Evolutionary conservation across 1,140 invertebrate genomes (phyloP), one percentile per base, ranked within the genome.

Genomic region (Idris sp.): DNA sequence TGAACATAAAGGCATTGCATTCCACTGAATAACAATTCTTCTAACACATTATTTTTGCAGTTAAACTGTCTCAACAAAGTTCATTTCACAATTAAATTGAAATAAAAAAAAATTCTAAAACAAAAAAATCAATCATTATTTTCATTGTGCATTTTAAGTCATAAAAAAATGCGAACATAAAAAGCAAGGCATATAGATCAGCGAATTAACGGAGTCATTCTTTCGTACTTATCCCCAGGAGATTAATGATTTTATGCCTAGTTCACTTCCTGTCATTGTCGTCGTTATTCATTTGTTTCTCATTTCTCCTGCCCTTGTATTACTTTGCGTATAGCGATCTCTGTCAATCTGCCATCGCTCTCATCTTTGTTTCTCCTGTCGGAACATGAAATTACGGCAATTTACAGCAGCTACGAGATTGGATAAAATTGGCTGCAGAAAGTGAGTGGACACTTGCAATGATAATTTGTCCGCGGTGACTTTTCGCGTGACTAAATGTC

Each of bases 171-270:
- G 19, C 19, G 19, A 22, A 22, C 3, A 4, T 6, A 31, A 31
- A 31, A 31, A 10, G 4, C 19, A 18, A 18, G 10, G n/a, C 2
- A n/a, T 83, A 78, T 79, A 81, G 83, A 81, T 82, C 71, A 75
- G 79, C 71, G 73, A 76, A 81, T 77, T 69, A 76, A 80, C 80
- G 79, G 46, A 73, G 76, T 74, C 78, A 77, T 81, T 74, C 67
- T 83, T 81, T 75, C 68, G 77, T 79, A 77, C 74, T 84, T 84
- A 86, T 83, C 78, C 79, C 30, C 71, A 68, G 64, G 80, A 86
- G 83, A 86, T 86, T 85, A 86, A 86, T 86, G 85, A 86, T 86
- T 86, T 84, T 79, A 86, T 83, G 83, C 83, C 83, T 78, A 76
- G 80, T 81, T 86, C 84, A 76, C 73, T 81, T 79, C 81, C 69